Base-by-base conservation (phyloP, 2,888 invertebrate genomes). In the Papilio demoleus region DNA sequence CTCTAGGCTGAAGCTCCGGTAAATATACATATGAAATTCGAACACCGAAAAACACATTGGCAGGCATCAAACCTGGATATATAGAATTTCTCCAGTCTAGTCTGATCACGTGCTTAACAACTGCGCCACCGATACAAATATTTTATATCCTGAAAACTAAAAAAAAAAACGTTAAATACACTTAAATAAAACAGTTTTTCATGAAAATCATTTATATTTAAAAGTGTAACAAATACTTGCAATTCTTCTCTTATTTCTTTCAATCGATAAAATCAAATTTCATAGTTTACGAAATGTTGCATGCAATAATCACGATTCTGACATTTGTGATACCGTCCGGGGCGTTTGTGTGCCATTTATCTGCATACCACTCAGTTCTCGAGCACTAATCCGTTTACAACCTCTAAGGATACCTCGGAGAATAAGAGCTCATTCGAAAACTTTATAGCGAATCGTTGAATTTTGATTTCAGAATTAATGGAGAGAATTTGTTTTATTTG, bases 301-400 rank as follows among this genome's bases (percentile, higher is more conserved):
- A 84, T 81, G 77, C 89, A 91, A 89, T 91, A 90, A 90, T 88
- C 92, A 92, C 92, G 92, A 91, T 84, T 85, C 83, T 89, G 92
- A 91, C 92, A 92, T 92, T 92, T 91, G 79, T 80, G 82, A 85
- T 86, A 88, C 80, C 79, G 85, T 83, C 83, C 79, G 85, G 81
- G 86, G 87, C 80, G 84, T 86, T 63, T 79, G 83, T 81, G 78
- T 87, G 92, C 86, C 89, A 90, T 91, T 91, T 88, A 79, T 78
- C 82, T 83, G 83, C 87, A 88, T 89, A 82, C 88, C 85, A 72
- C 62, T 74, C 70, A 77, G 79, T 80, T 77, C 81, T 81, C 45
- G 22, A 24, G 24, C 65, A 50, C 81, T 79, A 61, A 22, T 65
- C 64, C 45, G 64, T 68, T 50, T 50, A 59, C 60, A 64, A 6